Evolutionary conservation across 2,888 invertebrate species (phyloP).

Genomic region (Zygaena filipendulae): DNA sequence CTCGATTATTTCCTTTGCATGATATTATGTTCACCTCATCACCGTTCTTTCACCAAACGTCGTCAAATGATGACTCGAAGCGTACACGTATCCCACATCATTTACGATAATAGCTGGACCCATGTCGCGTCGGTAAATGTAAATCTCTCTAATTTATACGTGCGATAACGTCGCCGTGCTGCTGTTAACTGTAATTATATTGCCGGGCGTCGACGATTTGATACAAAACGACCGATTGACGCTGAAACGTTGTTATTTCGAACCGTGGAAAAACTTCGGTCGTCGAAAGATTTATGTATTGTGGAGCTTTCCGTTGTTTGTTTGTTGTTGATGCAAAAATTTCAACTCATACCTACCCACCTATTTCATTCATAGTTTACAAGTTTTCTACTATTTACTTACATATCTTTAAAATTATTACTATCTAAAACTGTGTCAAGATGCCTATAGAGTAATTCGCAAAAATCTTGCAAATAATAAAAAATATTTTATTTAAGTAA

Average conservation of each 20-base stretch:
- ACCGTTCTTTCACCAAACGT: no score
- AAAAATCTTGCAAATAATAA: no score
- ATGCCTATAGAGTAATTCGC: no score
- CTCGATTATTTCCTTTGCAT: slow-evolving; percentile 1
- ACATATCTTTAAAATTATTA: no score
- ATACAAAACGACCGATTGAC: slow-evolving; percentile 62
- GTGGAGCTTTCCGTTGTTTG: no score
- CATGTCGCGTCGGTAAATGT: slow-evolving; percentile 62
- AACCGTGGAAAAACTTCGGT: slow-evolving; percentile 40
- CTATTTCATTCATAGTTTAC: no score
- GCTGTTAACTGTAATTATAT: slow-evolving; percentile 69
- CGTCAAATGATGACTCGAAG: slow-evolving; percentile 45
- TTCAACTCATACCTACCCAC: no score
- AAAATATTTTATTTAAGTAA: no score
- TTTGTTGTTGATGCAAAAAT: no score
- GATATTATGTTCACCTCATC: slow-evolving; percentile 15
- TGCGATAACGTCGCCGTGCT: slow-evolving; percentile 64
- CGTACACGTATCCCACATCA: slow-evolving; percentile 56
- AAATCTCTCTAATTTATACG: slow-evolving; percentile 68
- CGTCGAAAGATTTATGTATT: slow-evolving; percentile 18
- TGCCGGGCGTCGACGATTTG: slow-evolving; percentile 65
- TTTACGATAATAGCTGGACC: slow-evolving; percentile 57
- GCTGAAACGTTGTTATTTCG: slow-evolving; percentile 44
- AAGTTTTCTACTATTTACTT: no score
- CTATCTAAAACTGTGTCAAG: no score